Evolutionary conservation across 2,797 vertebrate genomes (phyloP), one percentile per base, ranked within the genome.

Genomic region (Anabas testudineus): DNA sequence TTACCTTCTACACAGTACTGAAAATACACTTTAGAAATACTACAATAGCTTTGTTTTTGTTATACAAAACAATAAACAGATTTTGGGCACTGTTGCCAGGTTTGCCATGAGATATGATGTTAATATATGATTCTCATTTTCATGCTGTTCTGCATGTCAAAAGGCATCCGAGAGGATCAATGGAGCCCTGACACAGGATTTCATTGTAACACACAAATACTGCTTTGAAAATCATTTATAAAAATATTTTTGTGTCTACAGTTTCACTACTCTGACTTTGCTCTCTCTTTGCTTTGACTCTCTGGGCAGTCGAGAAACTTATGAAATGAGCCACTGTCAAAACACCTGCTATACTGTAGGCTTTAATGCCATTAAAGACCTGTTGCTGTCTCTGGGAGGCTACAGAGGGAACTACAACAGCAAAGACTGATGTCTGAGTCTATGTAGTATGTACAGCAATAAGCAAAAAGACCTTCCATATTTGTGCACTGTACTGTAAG

Each of bases 361-460:
- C 66, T 83, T 84, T 79, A 74, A 81, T 80, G 60, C 80, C 82
- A 91, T 76, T 48, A 57, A 85, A 43, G 67, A 88, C 78, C 69
- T 84, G 79, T 83, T 80, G 67, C 62, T 55, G 54, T 74, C 61
- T 64, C 32, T 46, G 14, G 36, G 28, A 74, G 36, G 18, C 30
- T 56, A 60, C 57, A 59, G 43, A 52, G 30, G 68, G 67, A 64
- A 80, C 73, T 67, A 55, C 49, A 36, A 39, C 59, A 36, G 49
- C 45, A n/a, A 24, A 68, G 74, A 88, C 67, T 76, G 81, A 86
- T 86, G 70, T 74, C 53, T 58, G 71, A 85, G 73, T 83, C 24
- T 22, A 22, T 53, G 62, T 69, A 39, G 71, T 68, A 67, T 82
- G 67, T 58, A 42, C 39, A 56, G 49, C 59, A 76, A 82, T 58